Evolutionary conservation across 2,113 vertebrate genomes (phyloP), one percentile per base, ranked within the genome.

Genomic region (Mesocricetus auratus): DNA sequence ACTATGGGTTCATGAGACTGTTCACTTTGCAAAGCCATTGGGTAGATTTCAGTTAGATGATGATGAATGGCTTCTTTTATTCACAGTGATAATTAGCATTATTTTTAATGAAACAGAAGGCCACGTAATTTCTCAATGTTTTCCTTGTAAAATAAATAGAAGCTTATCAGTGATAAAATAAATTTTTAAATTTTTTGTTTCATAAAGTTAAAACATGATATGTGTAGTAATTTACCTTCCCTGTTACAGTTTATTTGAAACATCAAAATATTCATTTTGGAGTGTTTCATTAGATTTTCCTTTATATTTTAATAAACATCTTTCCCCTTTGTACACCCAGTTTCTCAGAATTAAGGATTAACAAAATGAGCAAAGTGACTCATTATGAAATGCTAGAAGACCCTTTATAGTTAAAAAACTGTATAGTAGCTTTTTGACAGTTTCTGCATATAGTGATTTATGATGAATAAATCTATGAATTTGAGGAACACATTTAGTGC

Each of bases 271-370:
- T 96, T 97, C 96, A 91, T 87, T 96, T 89, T 94, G 8, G 3
- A 86, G 91, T 66, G 97, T 98, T 98, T 98, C 96, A 98, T 98
- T 98, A 98, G 91, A 97, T 95, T 96, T 98, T 98, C 97, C 97
- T 98, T 98, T 98, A n/a, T 39, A 56, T 24, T 94, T 97, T 98
- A 99, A 98, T 98, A 97, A 98, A 98, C 98, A 98, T 98, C 97
- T 98, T 98, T 97, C 95, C 98, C 98, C 94, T 97, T 98, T 96
- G 87, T 97, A 97, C 95, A 98, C 95, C 98, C 98, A 97, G 97
- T 96, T 98, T 60, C 97, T 98, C 98, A 98, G 69, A 7, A 66
- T 21, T 39, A 66, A 66, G 3, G 2, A 5, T 15, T 86, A 95
- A 90, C 71, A 83, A 86, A 95, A 75, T 95, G 42, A 86, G 12